phyloP scores from a whole-genome alignment of 1,140 invertebrate genomes.

The Arion vulgaris region DNA sequence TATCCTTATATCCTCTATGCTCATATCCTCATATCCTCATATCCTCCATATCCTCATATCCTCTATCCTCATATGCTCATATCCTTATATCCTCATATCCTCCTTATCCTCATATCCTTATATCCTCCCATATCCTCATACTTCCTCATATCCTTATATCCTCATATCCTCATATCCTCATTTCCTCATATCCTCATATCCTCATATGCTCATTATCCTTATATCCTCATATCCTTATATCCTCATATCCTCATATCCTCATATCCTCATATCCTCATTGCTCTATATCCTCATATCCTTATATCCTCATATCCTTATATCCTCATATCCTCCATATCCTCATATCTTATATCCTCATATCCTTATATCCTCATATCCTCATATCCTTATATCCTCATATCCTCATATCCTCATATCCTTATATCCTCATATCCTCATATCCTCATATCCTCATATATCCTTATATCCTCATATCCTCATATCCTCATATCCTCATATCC shows the following conservation, averaged over 20 bases:
- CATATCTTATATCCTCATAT: not conserved
- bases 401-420: constrained; percentile 1
- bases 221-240: too few relatives aligned
- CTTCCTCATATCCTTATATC: too few relatives aligned
- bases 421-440: too few relatives aligned
- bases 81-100: not conserved
- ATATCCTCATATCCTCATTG: too few relatives aligned
- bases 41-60: not conserved
- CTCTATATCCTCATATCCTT: not conserved
- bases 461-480: too few relatives aligned
- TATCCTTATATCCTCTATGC: not conserved
- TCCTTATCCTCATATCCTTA: not conserved
- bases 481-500: too few relatives aligned
- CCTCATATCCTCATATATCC: too few relatives aligned
- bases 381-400: not conserved
- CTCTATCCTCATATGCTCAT: not conserved
- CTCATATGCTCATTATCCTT: not conserved
- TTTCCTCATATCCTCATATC: not conserved
- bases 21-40: not conserved
- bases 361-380: not conserved
- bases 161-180: too few relatives aligned
- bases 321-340: not conserved
- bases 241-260: too few relatives aligned
- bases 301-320: not conserved
- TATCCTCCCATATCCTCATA: not conserved